phyloP scores from a whole-genome alignment of 2,888 invertebrate genomes.

The Pimpla rufipes region DNA sequence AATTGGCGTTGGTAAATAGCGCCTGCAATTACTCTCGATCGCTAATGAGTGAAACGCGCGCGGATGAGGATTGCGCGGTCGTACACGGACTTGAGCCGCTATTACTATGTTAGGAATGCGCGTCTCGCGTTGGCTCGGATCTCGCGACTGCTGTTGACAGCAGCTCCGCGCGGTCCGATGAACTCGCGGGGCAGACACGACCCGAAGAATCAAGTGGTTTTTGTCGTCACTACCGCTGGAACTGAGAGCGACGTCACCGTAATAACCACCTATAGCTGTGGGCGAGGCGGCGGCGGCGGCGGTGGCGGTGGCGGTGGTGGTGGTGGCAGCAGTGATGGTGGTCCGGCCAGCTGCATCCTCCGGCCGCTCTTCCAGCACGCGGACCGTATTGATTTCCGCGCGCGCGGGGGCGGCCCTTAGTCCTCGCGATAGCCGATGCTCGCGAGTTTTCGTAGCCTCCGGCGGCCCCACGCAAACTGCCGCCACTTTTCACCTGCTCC shows the following conservation, averaged over 20 bases:
- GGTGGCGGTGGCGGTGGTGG: conserved; percentile 48
- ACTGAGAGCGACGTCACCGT: background rate
- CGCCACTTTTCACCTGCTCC: conserved; percentile 60
- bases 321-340: conserved; percentile 44
- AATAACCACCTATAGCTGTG: conserved; percentile 6
- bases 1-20: conserved; percentile 38
- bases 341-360: conserved; percentile 65
- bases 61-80: conserved; percentile 39
- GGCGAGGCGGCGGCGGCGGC: conserved; percentile 56
- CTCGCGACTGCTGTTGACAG: background rate
- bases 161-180: conserved; percentile 6
- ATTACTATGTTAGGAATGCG: conserved; percentile 31
- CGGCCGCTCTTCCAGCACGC: conserved; percentile 63
- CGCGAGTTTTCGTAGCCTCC: conserved; percentile 35
- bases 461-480: conserved; percentile 46
- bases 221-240: background rate
- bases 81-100: background rate
- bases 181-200: conserved; percentile 11
- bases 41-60: conserved; percentile 63
- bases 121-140: background rate
- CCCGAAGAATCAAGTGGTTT: conserved; percentile 29
- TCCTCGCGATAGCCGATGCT: conserved; percentile 57
- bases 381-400: conserved; percentile 68
- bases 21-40: conserved; percentile 60
- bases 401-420: conserved; percentile 58